A percentile compares a stretch with the other conserved stretches of the same genome.
Evolutionary conservation across 2,113 vertebrate genomes (phyloP).

Genomic region (Oreocharis arfaki): DNA sequence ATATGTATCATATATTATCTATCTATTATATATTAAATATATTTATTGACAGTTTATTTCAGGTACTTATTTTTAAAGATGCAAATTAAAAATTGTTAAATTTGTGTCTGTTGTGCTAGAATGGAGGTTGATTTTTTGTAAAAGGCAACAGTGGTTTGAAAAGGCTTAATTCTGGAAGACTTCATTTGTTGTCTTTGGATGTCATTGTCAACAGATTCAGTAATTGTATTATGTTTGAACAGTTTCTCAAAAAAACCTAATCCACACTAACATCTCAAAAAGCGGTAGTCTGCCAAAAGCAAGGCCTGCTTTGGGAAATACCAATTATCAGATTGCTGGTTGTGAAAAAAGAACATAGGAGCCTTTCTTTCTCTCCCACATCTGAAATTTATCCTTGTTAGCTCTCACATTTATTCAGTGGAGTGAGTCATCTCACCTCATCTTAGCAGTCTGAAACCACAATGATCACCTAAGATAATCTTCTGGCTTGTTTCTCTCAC

Average conservation of each 20-base stretch:
- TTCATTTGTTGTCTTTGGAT: not conserved
- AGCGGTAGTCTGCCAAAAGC: not conserved
- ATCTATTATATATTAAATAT: not conserved
- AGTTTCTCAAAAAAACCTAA: not conserved
- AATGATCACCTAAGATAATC: not conserved
- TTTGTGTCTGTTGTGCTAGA: not conserved
- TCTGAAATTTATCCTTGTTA: not conserved
- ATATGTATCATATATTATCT: not conserved
- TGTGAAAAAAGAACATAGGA: not conserved
- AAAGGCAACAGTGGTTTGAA: not conserved
- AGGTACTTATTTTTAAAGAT: not conserved
- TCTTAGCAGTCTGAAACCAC: not conserved
- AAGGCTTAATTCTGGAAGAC: not conserved
- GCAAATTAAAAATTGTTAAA: not conserved
- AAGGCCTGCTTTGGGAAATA: not conserved
- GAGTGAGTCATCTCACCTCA: not conserved
- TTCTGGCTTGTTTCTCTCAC: not conserved
- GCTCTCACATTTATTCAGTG: not conserved
- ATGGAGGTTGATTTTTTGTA: not conserved
- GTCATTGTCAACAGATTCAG: not conserved
- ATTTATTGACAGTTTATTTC: not conserved
- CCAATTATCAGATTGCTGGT: not conserved
- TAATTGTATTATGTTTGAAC: not conserved
- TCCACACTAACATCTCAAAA: not conserved
- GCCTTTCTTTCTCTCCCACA: not conserved